Evolutionary conservation across 2,797 vertebrate genomes (phyloP).

Genomic region (Chanos chanos): DNA sequence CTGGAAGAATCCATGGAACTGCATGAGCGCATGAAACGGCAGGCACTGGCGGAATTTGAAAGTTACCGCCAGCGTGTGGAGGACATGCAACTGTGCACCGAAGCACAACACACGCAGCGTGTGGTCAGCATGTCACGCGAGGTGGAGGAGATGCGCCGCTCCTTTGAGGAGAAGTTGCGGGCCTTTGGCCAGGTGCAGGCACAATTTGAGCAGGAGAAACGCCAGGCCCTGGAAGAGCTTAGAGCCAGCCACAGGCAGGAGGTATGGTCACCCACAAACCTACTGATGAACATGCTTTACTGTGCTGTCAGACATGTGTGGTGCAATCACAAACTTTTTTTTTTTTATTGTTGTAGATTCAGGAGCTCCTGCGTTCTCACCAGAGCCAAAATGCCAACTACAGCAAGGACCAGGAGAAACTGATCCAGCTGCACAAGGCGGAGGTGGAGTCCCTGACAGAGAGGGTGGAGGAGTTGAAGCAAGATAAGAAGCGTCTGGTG

Average conservation of each 20-base stretch:
- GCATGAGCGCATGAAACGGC: constrained; percentile 91
- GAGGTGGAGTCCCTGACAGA: constrained; percentile 84
- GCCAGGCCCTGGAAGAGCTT: constrained; percentile 82
- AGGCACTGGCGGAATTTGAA: constrained; percentile 93
- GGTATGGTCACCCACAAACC: too few species aligned
- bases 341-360: constrained; percentile 70
- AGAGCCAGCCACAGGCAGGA: constrained; percentile 83
- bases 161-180: constrained; percentile 89
- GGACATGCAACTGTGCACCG: constrained; percentile 94
- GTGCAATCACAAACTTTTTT: too few species aligned
- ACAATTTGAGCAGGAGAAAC: constrained; percentile 94
- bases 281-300: background rate
- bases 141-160: constrained; percentile 94
- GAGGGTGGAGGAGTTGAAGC: constrained; percentile 85
- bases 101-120: constrained; percentile 93
- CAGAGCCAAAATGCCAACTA: constrained; percentile 88
- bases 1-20: constrained; percentile 95
- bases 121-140: constrained; percentile 95
- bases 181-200: constrained; percentile 85
- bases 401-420: constrained; percentile 89
- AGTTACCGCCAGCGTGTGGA: constrained; percentile 92
- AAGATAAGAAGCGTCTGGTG: constrained; percentile 88
- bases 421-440: constrained; percentile 81
- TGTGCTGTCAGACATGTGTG: background rate
- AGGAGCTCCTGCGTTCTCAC: constrained; percentile 87